Conservation (phyloP, 2,113 vertebrate species). For the Todiramphus chloris region DNA sequence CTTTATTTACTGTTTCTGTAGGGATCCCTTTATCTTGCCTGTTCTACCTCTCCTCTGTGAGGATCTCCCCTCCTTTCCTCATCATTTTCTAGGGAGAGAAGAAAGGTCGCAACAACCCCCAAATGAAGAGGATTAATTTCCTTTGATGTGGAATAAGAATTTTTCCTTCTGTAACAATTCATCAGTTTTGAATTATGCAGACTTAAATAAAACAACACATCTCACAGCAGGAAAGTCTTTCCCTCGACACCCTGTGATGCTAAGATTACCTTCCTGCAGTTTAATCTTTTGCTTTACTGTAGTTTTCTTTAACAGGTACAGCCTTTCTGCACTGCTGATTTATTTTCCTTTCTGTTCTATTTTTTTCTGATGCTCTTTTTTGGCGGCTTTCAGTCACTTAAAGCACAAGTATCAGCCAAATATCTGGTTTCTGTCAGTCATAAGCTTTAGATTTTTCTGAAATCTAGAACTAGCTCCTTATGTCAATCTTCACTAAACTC, state of each 20-base stretch:
- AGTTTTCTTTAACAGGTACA: not conserved
- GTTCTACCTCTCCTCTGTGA: not conserved
- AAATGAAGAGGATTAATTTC: not conserved
- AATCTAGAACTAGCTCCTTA: not conserved
- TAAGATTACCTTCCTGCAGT: not conserved
- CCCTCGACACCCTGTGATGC: not conserved
- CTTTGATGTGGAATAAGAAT: not conserved
- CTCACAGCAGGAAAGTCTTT: not conserved
- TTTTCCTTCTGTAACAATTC: not conserved
- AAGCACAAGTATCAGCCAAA: not conserved
- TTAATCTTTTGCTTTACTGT: not conserved
- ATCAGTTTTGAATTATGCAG: not conserved
- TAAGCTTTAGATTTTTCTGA: not conserved
- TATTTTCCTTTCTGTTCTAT: not conserved
- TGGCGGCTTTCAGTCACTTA: not conserved
- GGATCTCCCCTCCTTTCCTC: not conserved
- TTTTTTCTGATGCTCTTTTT: not conserved
- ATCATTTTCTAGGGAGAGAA: not conserved
- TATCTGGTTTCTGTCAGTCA: not conserved
- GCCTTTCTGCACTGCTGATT: not conserved
- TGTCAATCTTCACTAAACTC: not conserved
- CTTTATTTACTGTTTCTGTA: not conserved
- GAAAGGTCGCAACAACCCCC: not conserved
- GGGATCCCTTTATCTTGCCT: not conserved
- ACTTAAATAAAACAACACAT: not conserved